These are phyloP conservation scores for Ceuthmochares aereus DNA, from an alignment of 2,113 vertebrate genomes.

Conservation along the genomic window DNA sequence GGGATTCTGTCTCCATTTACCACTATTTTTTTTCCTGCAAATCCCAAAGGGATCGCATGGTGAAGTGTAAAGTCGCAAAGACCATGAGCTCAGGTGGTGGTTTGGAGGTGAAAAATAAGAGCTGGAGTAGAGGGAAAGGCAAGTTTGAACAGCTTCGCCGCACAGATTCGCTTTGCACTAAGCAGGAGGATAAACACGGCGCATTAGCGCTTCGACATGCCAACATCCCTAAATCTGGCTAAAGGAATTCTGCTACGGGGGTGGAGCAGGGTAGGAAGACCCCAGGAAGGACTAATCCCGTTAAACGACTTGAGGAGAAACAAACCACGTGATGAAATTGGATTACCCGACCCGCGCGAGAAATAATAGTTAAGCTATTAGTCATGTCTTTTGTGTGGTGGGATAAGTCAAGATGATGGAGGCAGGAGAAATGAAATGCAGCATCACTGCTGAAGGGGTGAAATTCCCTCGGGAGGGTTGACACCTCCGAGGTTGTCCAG, in stretches of 20 bases:
- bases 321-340: conserved; percentile 28
- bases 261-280: not conserved
- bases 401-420: not conserved
- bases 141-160: not conserved
- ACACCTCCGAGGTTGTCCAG: not conserved
- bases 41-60: not conserved
- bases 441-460: not conserved
- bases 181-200: not conserved
- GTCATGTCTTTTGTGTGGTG: not conserved
- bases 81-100: not conserved
- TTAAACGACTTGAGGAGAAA: conserved; percentile 10
- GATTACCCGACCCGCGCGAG: not conserved
- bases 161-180: not conserved
- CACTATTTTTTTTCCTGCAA: not conserved
- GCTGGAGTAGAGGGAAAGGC: not conserved
- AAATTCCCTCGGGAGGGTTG: not conserved
- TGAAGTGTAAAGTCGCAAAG: not conserved
- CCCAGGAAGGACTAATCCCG: conserved; percentile 39
- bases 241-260: not conserved
- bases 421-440: not conserved
- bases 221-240: conserved; percentile 32
- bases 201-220: not conserved
- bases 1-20: not conserved
- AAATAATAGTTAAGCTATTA: conserved; percentile 53
- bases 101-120: not conserved